These are phyloP conservation scores for Anoncus sp. DNA, from an alignment of 2,888 invertebrate genomes.

Conservation along the genomic window DNA sequence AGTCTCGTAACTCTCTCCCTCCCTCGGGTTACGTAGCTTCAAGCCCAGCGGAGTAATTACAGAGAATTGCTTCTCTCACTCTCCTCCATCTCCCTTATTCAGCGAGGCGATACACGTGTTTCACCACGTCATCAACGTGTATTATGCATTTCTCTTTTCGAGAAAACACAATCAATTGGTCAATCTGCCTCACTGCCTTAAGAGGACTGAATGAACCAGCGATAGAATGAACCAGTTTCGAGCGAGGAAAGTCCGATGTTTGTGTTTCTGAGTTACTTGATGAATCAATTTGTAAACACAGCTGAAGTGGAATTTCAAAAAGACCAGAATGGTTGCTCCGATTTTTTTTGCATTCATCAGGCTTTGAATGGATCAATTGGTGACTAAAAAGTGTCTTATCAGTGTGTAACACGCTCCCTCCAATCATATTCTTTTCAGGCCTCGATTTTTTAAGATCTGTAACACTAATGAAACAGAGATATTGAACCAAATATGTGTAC, in stretches of 20 bases:
- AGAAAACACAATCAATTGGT: constrained; percentile 30
- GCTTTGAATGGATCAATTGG: not conserved
- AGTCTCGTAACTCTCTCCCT: constrained; percentile 28
- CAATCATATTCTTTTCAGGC: not conserved
- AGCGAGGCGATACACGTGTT: constrained; percentile 43
- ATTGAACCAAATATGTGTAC: not conserved
- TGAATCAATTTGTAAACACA: not conserved
- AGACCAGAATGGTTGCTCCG: not conserved
- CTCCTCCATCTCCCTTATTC: not conserved
- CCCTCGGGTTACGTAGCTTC: constrained; percentile 11
- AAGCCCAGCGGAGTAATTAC: constrained; percentile 46
- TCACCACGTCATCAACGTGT: constrained; percentile 45
- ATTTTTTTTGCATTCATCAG: not conserved
- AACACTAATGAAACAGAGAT: not conserved
- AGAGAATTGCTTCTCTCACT: constrained; percentile 26
- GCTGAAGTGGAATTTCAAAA: not conserved
- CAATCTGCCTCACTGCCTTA: not conserved
- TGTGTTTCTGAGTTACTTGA: not conserved
- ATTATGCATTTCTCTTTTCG: constrained; percentile 5
- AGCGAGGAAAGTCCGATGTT: not conserved
- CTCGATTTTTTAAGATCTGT: not conserved
- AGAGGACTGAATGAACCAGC: not conserved
- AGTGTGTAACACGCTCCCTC: not conserved
- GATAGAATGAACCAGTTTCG: constrained; percentile 5
- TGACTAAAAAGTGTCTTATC: not conserved